phyloP scores from a whole-genome alignment of 2,888 invertebrate genomes.

The Pterostichus madidus region DNA sequence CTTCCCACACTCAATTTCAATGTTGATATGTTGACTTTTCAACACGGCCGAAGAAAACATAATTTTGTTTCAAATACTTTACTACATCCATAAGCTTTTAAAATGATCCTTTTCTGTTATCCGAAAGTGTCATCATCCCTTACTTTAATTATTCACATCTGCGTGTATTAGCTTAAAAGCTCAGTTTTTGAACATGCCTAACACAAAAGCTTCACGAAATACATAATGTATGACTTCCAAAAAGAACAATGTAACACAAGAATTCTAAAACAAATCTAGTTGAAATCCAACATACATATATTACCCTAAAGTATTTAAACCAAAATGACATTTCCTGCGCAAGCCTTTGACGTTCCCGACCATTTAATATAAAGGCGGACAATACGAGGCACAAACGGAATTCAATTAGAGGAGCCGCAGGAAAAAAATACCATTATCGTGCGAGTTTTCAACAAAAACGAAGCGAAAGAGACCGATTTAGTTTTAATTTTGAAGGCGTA shows the following conservation, averaged over 20 bases:
- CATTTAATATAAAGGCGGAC: constrained; percentile 50
- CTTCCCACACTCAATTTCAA: too few species aligned
- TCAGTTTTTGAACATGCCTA: too few species aligned
- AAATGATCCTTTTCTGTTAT: too few species aligned
- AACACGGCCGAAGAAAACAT: too few species aligned
- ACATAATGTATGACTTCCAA: background rate
- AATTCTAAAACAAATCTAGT: constrained; percentile 7
- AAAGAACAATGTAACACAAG: constrained; percentile 4
- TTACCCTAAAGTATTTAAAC: constrained; percentile 48
- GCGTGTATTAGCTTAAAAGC: too few species aligned
- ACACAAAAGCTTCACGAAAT: background rate
- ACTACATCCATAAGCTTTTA: too few species aligned
- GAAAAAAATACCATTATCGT: constrained; percentile 52
- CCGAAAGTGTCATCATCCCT: too few species aligned
- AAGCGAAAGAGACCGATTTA: constrained; percentile 6
- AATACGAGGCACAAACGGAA: constrained; percentile 57
- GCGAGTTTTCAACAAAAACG: constrained; percentile 49
- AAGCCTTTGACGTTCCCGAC: constrained; percentile 14
- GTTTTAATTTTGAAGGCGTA: constrained; percentile 54
- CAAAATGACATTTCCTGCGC: constrained; percentile 32
- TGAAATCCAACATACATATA: constrained; percentile 10
- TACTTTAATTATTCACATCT: too few species aligned
- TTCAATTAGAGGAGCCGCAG: constrained; percentile 48
- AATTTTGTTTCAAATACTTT: too few species aligned
- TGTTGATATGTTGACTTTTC: too few species aligned